Evolutionary conservation across 2,888 invertebrate genomes (phyloP).

Genomic region (Macrosiphum euphorbiae): DNA sequence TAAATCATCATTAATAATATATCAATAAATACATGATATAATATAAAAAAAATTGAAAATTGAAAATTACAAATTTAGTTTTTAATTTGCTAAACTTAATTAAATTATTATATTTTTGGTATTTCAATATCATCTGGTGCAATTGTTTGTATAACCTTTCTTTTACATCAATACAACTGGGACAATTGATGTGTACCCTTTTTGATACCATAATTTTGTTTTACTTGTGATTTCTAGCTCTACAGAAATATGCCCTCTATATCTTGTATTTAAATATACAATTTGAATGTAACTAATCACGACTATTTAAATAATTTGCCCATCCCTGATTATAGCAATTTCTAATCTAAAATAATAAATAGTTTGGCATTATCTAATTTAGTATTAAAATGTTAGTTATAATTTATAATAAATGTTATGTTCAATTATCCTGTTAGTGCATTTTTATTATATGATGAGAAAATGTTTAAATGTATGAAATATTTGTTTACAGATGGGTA

Average conservation of each 20-base stretch:
- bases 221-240: too few species aligned
- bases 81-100: too few species aligned
- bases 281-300: neutral
- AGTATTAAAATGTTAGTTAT: neutral
- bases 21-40: too few species aligned
- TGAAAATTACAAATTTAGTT: too few species aligned
- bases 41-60: too few species aligned
- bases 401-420: neutral
- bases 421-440: neutral
- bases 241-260: neutral
- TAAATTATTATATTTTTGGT: too few species aligned
- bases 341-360: neutral
- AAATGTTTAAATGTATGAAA: neutral
- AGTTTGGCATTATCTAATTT: neutral
- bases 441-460: neutral
- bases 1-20: too few species aligned
- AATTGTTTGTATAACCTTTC: too few species aligned
- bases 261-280: neutral
- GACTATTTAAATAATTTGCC: neutral
- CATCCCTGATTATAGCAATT: neutral
- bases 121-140: too few species aligned
- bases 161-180: too few species aligned
- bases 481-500: conserved; percentile 31
- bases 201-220: too few species aligned
- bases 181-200: too few species aligned